Evolutionary conservation across 2,888 invertebrate genomes (phyloP).

Genomic region (Chloroclystis v-ata): DNA sequence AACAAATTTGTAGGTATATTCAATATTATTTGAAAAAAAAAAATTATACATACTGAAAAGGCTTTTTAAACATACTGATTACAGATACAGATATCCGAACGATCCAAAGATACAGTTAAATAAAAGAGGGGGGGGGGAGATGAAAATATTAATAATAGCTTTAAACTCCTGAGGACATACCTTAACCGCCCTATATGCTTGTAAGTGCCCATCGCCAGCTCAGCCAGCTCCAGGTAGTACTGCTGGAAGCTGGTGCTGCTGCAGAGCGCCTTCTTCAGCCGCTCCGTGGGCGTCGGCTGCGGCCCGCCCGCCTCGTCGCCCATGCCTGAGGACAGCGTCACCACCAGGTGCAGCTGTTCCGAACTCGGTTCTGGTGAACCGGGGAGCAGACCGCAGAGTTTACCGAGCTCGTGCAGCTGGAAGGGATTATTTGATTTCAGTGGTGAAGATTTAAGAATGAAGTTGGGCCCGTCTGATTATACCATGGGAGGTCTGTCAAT

Average conservation of each 20-base stretch:
- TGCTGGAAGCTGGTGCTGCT: constrained; percentile 93
- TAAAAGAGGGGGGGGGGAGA: no score
- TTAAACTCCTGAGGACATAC: no score
- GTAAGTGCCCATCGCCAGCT: constrained; percentile 96
- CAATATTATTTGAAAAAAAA: not conserved
- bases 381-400: constrained; percentile 93
- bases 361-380: constrained; percentile 87
- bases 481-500: no score
- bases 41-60: no score
- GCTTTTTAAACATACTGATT: no score
- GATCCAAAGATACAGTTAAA: no score
- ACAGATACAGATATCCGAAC: no score
- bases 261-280: constrained; percentile 92
- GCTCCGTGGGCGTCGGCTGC: constrained; percentile 83
- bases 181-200: constrained; percentile 91
- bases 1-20: no score
- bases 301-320: constrained; percentile 80
- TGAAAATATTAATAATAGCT: no score
- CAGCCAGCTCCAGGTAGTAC: constrained; percentile 94
- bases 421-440: not conserved
- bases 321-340: constrained; percentile 94
- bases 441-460: no score
- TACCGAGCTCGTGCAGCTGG: constrained; percentile 89
- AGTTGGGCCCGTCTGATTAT: no score
- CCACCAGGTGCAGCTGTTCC: constrained; percentile 92